Evolutionary conservation across 2,113 vertebrate genomes (phyloP), one percentile per base, ranked within the genome.

Genomic region (Xenopus borealis): DNA sequence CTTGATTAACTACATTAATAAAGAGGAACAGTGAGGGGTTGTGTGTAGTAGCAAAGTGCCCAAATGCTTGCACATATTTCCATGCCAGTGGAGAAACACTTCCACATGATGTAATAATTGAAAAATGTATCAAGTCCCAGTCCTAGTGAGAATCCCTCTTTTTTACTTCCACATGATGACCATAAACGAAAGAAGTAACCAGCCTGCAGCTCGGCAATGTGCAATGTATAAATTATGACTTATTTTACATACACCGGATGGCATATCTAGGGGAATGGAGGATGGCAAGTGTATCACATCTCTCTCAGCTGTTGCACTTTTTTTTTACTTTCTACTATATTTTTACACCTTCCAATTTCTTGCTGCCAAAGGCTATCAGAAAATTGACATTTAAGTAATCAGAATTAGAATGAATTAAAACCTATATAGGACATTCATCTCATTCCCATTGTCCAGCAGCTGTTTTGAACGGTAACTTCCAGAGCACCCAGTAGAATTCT

Each of bases 231-330:
- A 92, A 91, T 90, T 89, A 84, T 80, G 67, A 85, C 86, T 93
- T 95, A 89, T 91, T 95, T 93, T 95, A 90, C 91, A 95, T 89
- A 93, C 83, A 92, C 90, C 95, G 97, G 95, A 96, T 95, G 95
- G 97, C 85, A 88, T 93, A 92, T 90, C 86, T 87, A 87, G 86
- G 86, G 88, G 91, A 87, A 90, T 86, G 85, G 83, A 86, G 87
- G 82, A 84, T 79, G 79, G 50, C 81, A 81, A 84, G 81, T 72
- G 87, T n/a, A 85, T 84, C 18, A 52, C 46, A 83, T 85, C 82
- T 86, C n/a, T n/a, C n/a, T n/a, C 95, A 97, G 94, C 94, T 97
- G 95, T 89, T 92, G 90, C 86, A 86, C 83, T 86, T 86, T 86
- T 81, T 85, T 79, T 78, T 27, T 27, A 27, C 23, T 88, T 82